Evolutionary conservation across 2,888 invertebrate genomes (phyloP), one percentile per base, ranked within the genome.

Genomic region (Amblyteles armatorius): DNA sequence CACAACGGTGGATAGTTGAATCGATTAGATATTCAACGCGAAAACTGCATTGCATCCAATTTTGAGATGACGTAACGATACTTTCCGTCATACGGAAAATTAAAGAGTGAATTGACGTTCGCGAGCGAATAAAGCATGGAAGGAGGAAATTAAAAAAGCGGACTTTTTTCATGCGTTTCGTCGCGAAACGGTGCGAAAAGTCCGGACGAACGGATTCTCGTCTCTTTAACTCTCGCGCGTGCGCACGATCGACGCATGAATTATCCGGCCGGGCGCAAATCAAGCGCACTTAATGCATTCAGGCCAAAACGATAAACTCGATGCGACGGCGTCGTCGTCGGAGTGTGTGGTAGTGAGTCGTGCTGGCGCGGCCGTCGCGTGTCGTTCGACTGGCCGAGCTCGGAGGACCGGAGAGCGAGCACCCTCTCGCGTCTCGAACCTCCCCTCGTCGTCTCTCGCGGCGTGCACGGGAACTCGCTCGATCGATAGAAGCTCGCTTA

Each of bases 281-380:
- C 89, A 89, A 90, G 87, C 88, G 87, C 87, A 89, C 88, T 90
- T 89, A 87, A 87, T 90, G 90, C 87, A 90, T 88, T 87, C 88
- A 90, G 90, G 90, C 88, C 89, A 87, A 83, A 87, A 87, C 89
- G 89, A 91, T 90, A 91, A 91, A 90, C 87, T 86, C 88, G 82
- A 83, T 84, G 86, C 85, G 83, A 84, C 78, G 73, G 65, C 36
- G 55, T 79, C 76, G 82, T 72, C 71, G 72, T 26, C 57, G 63
- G 29, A 11, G 50, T 4, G 40, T n/a, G 44, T 48, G 19, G 76
- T 65, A 26, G 67, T 55, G 13, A n/a, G 29, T 29, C 3, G 29
- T 29, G 71, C 29, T 57, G 67, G 60, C 57, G 72, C 36, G 55
- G 73, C 79, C 22, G 69, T 77, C 63, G 65, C 81, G 78, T 82